Conservation (phyloP, 2,797 vertebrate species). For the Epinephelus awoara region DNA sequence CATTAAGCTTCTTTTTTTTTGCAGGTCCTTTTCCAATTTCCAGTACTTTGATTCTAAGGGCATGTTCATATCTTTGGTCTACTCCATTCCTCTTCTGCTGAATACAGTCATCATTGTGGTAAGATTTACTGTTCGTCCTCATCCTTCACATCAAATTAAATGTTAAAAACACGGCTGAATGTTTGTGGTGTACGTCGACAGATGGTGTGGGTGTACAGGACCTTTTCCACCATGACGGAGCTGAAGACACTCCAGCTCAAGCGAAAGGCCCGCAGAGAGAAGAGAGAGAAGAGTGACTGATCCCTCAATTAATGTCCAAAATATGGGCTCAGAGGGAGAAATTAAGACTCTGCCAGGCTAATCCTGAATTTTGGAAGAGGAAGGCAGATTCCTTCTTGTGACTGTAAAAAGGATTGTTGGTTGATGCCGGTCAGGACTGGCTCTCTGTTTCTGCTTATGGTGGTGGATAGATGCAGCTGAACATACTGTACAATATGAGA, state of each 20-base stretch:
- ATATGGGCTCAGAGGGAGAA: constrained; percentile 42
- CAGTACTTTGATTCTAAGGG: constrained; percentile 98
- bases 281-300: constrained; percentile 83
- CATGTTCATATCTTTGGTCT: constrained; percentile 97
- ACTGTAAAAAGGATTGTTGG: constrained; percentile 49
- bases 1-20: constrained; percentile 23
- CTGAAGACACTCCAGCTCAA: constrained; percentile 91
- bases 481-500: not conserved
- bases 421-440: constrained; percentile 13
- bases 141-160: not conserved
- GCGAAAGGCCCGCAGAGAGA: constrained; percentile 84
- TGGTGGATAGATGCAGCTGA: constrained; percentile 4
- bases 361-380: constrained; percentile 58
- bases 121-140: constrained; percentile 56
- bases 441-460: constrained; percentile 10
- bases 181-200: constrained; percentile 69
- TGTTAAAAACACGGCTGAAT: not conserved
- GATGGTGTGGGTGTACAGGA: constrained; percentile 93
- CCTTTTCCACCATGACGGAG: constrained; percentile 92
- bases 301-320: constrained; percentile 27
- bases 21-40: constrained; percentile 92
- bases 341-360: constrained; percentile 40
- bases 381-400: constrained; percentile 36
- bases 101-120: constrained; percentile 96
- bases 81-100: constrained; percentile 91